These are phyloP conservation scores for Craseonycteris thonglongyai DNA, from an alignment of 2,113 vertebrate genomes.

Conservation along the genomic window DNA sequence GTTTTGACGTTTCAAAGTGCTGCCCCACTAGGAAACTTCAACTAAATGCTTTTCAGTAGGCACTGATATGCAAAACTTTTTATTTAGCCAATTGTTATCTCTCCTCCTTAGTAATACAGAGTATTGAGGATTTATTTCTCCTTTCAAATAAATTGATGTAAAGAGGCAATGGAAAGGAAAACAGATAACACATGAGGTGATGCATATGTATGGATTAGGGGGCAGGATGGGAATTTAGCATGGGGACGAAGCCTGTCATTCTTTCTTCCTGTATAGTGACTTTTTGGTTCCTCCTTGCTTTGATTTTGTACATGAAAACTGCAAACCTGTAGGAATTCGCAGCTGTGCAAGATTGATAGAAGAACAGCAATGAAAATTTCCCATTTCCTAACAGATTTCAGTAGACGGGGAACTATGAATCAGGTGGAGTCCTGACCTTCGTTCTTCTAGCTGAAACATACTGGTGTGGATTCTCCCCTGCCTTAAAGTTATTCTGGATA, in stretches of 20 bases:
- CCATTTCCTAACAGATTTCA: not conserved
- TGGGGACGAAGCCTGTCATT: not conserved
- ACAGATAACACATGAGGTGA: too few species aligned
- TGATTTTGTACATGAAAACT: not conserved
- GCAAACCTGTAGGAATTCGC: not conserved
- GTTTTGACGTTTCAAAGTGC: not conserved
- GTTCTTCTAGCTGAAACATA: not conserved
- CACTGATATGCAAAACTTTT: not conserved
- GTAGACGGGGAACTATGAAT: not conserved
- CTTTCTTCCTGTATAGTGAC: not conserved
- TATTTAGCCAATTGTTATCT: not conserved
- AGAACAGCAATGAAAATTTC: not conserved
- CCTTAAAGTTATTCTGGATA: not conserved
- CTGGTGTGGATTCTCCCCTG: not conserved
- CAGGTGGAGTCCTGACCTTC: not conserved
- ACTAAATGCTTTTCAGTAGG: not conserved
- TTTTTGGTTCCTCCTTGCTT: not conserved
- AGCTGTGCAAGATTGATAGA: not conserved
- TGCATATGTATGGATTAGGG: not conserved
- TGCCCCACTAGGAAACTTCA: not conserved
- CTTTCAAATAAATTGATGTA: not conserved
- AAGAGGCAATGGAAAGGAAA: not conserved
- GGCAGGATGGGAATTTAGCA: not conserved
- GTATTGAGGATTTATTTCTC: not conserved
- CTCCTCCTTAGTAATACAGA: not conserved